phyloP scores from a whole-genome alignment of 2,113 vertebrate genomes.

The Ascaphus truei region DNA sequence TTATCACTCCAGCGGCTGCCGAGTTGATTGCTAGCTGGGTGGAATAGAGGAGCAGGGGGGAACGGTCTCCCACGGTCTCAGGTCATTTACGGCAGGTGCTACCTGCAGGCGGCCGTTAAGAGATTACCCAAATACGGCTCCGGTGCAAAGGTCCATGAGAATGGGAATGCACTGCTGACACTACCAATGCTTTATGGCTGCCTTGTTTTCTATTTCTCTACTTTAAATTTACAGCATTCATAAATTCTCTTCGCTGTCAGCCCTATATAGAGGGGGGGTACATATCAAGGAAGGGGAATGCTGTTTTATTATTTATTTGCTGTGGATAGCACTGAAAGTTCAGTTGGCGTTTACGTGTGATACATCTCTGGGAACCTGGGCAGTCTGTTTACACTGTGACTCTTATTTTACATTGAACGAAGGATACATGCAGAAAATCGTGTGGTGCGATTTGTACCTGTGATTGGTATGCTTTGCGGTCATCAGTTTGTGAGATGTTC shows the following conservation, averaged over 20 bases:
- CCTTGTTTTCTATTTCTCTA: not conserved
- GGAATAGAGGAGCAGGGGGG: not conserved
- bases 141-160: constrained; percentile 30
- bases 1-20: constrained; percentile 24
- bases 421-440: no score
- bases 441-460: no score
- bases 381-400: no score
- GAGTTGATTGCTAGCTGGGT: not conserved
- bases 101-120: not conserved
- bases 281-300: not conserved
- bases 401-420: no score
- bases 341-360: not conserved
- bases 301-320: not conserved
- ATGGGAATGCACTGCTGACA: constrained; percentile 1
- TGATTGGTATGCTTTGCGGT: no score
- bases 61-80: not conserved
- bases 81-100: constrained; percentile 22
- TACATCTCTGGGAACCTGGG: no score
- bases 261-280: not conserved
- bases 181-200: constrained; percentile 21
- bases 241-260: no score
- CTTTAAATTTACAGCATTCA: constrained; percentile 29
- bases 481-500: no score
- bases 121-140: not conserved
- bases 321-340: not conserved